phyloP scores from a whole-genome alignment of 1,140 invertebrate species.

The Tigriopus japonicus region DNA sequence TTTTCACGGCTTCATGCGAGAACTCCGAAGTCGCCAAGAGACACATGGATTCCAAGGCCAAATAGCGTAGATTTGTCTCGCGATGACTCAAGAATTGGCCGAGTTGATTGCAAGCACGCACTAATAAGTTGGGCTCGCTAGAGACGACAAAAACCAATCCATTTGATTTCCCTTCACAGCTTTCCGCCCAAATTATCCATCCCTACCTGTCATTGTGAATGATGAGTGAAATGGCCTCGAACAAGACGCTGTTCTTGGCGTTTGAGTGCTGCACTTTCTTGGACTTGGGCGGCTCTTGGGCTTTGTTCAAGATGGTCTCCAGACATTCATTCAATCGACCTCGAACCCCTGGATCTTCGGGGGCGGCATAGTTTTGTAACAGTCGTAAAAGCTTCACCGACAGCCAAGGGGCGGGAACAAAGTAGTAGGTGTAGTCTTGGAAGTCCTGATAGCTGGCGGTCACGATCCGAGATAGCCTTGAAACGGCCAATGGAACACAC shows the following conservation, averaged over 20 bases:
- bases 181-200: not conserved
- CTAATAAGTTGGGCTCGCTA: constrained; percentile 86
- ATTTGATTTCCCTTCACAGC: too few species aligned
- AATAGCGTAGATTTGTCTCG: constrained; percentile 93
- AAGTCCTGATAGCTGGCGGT: constrained; percentile 94
- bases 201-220: constrained; percentile 83
- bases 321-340: constrained; percentile 91
- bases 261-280: constrained; percentile 99
- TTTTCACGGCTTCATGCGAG: constrained; percentile 98
- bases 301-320: constrained; percentile 99
- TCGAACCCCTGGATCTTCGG: constrained; percentile 57
- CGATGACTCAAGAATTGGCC: constrained; percentile 27
- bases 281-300: constrained; percentile 97
- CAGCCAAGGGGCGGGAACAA: constrained; percentile 98
- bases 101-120: constrained; percentile 71
- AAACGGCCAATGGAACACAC: constrained; percentile 92
- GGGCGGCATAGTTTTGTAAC: constrained; percentile 94
- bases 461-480: constrained; percentile 87
- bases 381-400: constrained; percentile 91
- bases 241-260: constrained; percentile 97
- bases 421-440: constrained; percentile 99
- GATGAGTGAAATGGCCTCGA: constrained; percentile 98
- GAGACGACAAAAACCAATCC: constrained; percentile 21
- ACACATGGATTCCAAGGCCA: constrained; percentile 98
- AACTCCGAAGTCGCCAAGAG: constrained; percentile 97